A percentile compares a stretch with the other conserved stretches of the same genome.
phyloP scores from a whole-genome alignment of 1,140 invertebrate species.

The Eueides isabella region DNA sequence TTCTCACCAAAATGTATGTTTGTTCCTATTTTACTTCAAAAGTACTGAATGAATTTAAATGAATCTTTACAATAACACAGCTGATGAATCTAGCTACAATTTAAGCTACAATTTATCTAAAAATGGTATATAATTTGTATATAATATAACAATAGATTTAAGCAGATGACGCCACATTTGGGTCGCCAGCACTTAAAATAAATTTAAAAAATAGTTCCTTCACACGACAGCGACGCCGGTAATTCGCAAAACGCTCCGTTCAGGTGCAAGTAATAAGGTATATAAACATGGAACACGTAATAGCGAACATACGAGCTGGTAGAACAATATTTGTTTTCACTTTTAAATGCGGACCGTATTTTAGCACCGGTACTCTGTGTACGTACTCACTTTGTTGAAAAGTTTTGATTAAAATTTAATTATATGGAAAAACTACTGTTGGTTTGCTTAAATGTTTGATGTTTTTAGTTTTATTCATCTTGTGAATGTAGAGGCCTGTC shows the following conservation, averaged over 20 bases:
- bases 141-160: too few species aligned
- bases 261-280: conserved; percentile 29
- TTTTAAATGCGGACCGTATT: conserved; percentile 42
- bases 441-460: neutral
- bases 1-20: too few species aligned
- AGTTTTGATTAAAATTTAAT: conserved; percentile 16
- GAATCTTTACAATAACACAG: too few species aligned
- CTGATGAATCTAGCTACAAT: too few species aligned
- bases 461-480: neutral
- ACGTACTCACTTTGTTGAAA: conserved; percentile 23
- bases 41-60: too few species aligned
- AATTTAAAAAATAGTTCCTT: neutral
- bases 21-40: too few species aligned
- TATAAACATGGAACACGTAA: conserved; percentile 14
- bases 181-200: neutral
- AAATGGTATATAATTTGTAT: too few species aligned
- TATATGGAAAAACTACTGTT: neutral
- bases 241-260: conserved; percentile 12
- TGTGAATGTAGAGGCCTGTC: neutral
- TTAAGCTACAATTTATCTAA: too few species aligned
- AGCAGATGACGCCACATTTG: too few species aligned
- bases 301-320: conserved; percentile 18
- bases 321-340: conserved; percentile 44
- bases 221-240: neutral
- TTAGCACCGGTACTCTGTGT: conserved; percentile 16